Base-by-base conservation (phyloP, 2,113 vertebrate genomes). In the Sebastes fasciatus region DNA sequence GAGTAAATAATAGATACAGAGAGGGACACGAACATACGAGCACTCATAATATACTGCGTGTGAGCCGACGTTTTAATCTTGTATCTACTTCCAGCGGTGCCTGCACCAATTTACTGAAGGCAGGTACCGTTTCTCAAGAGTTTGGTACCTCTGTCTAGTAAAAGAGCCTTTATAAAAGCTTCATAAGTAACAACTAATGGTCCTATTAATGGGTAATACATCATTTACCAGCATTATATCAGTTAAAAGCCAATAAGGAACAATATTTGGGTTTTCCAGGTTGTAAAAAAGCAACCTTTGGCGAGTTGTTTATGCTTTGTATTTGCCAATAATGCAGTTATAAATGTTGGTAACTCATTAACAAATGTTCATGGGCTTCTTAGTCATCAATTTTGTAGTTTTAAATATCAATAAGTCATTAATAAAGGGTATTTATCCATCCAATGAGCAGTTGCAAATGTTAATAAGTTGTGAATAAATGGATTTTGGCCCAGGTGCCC, bases 1-100 rank as follows among this genome's bases (percentile, higher is more conserved):
- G 45, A 42, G 57, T 65, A 65, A 79, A 75, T 71, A 79, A 78
- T 58, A 23, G 55, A 74, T 23, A 62, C 9, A 77, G 17, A 58
- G 17, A 49, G 13, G 45, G 26, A 45, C 63, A 68, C n/a, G 48
- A 52, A 66, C 9, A 23, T 3, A 66, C 3, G 34, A 68, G 43
- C 14, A 11, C 16, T 61, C n/a, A 0, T n/a, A 42, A 10, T n/a
- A 16, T 7, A 66, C 49, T 40, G 77, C 0, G 7, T 12, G 19
- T 23, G 19, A 60, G 17, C 45, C 16, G 6, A 21, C 26, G 0
- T 75, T 4, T 79, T 5, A 62, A 70, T 58, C 43, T 64, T 43
- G 11, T n/a, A 48, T 62, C 46, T 1, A 12, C 57, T 60, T 74
- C 6, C 42, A 48, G 17, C 8, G 65, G 17, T 34, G 58, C 51